Evolutionary conservation across 1,140 invertebrate species (phyloP).

Genomic region (Caerostris extrusa): DNA sequence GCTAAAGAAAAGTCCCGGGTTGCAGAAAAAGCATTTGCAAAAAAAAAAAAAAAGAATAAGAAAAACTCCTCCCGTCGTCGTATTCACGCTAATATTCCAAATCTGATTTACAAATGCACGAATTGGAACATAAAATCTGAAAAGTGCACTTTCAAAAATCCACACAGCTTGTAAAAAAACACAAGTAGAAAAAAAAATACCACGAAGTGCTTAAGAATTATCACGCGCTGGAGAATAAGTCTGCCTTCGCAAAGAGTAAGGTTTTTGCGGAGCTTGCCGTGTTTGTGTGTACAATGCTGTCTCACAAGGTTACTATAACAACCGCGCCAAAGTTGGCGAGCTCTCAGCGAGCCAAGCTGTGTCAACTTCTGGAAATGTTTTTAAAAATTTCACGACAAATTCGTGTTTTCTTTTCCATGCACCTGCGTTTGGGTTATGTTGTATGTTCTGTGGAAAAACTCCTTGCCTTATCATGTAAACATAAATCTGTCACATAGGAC

Average conservation of each 20-base stretch:
- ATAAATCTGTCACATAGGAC: neutral
- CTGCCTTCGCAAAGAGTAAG: slow-evolving; percentile 25
- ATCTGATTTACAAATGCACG: neutral
- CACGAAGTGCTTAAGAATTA: slow-evolving; percentile 25
- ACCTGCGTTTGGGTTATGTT: neutral
- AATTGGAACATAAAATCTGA: neutral
- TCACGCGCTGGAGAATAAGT: slow-evolving; percentile 5
- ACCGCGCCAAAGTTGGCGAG: slow-evolving; percentile 36
- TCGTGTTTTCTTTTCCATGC: slow-evolving; percentile 9
- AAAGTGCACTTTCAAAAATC: slow-evolving; percentile 3
- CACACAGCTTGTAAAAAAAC: neutral
- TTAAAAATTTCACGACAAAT: slow-evolving; percentile 3
- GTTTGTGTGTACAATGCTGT: slow-evolving; percentile 64
- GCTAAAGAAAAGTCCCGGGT: neutral
- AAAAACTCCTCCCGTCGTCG: neutral
- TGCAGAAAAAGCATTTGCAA: no score
- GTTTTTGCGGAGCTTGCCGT: slow-evolving; percentile 61
- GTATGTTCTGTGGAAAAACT: neutral
- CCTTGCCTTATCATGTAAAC: neutral
- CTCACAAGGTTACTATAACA: slow-evolving; percentile 69
- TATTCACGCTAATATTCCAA: neutral
- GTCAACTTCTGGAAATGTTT: neutral
- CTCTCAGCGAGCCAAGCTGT: slow-evolving; percentile 21
- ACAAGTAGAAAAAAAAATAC: neutral
- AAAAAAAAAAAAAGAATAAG: neutral